Evolutionary conservation across 2,888 invertebrate species (phyloP).

Genomic region (Pammene aurita): DNA sequence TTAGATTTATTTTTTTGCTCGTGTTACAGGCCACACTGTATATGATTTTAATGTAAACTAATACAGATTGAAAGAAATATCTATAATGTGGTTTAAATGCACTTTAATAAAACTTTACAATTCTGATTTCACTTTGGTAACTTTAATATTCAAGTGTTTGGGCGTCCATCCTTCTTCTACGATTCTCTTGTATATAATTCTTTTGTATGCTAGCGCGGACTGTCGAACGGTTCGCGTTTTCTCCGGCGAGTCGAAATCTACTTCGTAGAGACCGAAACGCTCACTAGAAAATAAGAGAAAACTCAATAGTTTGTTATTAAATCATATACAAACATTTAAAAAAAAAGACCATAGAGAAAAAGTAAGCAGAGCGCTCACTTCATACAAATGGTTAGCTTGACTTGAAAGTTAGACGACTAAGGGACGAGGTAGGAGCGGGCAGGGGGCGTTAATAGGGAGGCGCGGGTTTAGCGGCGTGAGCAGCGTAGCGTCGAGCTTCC

Average conservation of each 20-base stretch:
- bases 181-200: conserved; percentile 59
- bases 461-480: too few species aligned
- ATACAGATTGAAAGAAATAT: neutral
- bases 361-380: too few species aligned
- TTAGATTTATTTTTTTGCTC: too few species aligned
- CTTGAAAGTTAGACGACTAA: too few species aligned
- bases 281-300: conserved; percentile 46
- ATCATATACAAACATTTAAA: too few species aligned
- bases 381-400: too few species aligned
- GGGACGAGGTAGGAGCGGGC: too few species aligned
- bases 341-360: too few species aligned
- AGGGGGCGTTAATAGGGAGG: too few species aligned
- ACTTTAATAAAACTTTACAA: neutral
- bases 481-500: too few species aligned
- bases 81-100: neutral
- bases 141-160: conserved; percentile 53
- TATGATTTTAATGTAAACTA: neutral
- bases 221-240: conserved; percentile 84
- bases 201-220: conserved; percentile 83
- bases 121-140: conserved; percentile 43
- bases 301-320: too few species aligned
- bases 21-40: too few species aligned
- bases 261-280: conserved; percentile 87
- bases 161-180: conserved; percentile 64
- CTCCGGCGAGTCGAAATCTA: conserved; percentile 85